Conservation (phyloP, 2,113 vertebrate species). For the Cottus gobio region DNA sequence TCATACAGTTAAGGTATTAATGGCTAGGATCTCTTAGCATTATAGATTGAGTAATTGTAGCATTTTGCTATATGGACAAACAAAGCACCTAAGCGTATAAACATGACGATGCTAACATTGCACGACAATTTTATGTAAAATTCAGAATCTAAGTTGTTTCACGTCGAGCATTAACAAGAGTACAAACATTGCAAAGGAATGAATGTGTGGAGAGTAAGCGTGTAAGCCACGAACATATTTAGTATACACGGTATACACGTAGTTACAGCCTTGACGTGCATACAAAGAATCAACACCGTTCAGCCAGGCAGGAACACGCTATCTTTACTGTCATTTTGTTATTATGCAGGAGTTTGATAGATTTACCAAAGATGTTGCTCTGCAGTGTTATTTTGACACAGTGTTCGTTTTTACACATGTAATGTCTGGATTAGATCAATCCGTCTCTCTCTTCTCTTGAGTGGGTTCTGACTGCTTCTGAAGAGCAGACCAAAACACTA, state of each 20-base stretch:
- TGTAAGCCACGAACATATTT: background rate
- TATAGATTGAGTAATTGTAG: background rate
- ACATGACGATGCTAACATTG: background rate
- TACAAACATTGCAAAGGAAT: background rate
- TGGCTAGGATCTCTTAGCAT: background rate
- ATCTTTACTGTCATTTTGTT: slow-evolving; percentile 53
- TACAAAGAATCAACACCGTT: slow-evolving; percentile 2
- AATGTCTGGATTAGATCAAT: slow-evolving; percentile 68
- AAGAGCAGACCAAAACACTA: slow-evolving; percentile 67
- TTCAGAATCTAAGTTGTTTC: background rate
- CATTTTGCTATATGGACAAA: background rate
- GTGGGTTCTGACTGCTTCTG: slow-evolving; percentile 56
- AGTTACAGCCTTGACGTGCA: slow-evolving; percentile 26
- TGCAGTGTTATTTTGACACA: slow-evolving; percentile 63
- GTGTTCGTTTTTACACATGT: slow-evolving; percentile 59
- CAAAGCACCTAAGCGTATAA: background rate
- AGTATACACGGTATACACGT: background rate
- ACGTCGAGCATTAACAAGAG: background rate
- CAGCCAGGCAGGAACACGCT: slow-evolving; percentile 17
- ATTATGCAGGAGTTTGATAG: slow-evolving; percentile 45
- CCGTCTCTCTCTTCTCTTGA: slow-evolving; percentile 57
- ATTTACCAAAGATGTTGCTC: slow-evolving; percentile 45
- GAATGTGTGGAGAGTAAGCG: background rate
- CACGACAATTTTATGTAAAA: background rate
- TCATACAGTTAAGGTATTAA: background rate